A percentile compares a stretch with the other conserved stretches of the same genome.
Conservation (phyloP, 2,888 invertebrate species). For the Campoplex capitator region DNA sequence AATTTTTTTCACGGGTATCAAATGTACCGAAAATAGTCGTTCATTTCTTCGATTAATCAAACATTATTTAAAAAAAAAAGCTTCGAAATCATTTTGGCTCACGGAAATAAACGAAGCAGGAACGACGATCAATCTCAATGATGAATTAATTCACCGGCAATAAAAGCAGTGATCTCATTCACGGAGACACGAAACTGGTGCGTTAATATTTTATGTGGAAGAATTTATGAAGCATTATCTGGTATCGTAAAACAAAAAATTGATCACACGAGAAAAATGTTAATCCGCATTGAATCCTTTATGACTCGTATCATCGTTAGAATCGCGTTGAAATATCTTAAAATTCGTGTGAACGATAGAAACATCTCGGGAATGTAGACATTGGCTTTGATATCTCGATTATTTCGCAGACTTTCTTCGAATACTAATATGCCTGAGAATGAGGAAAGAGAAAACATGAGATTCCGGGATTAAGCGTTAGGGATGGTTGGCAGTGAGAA, state of each 20-base stretch:
- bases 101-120: not conserved
- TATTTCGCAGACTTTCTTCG: conserved; percentile 65
- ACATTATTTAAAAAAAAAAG: not conserved
- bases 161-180: not conserved
- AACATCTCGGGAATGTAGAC: conserved; percentile 52
- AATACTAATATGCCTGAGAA: conserved; percentile 30
- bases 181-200: not conserved
- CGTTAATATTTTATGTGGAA: not conserved
- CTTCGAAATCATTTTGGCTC: not conserved
- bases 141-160: not conserved
- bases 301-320: not conserved
- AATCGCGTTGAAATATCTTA: not conserved
- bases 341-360: not conserved
- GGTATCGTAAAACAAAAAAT: not conserved
- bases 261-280: not conserved
- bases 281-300: not conserved
- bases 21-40: not conserved
- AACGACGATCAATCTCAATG: not conserved
- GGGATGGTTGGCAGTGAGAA: conserved; percentile 53
- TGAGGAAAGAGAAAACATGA: conserved; percentile 43
- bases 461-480: conserved; percentile 70
- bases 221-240: not conserved
- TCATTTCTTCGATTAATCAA: not conserved
- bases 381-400: conserved; percentile 77
- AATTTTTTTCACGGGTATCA: not conserved